phyloP scores from a whole-genome alignment of 2,113 vertebrate genomes.

The Pseudopipra pipra region DNA sequence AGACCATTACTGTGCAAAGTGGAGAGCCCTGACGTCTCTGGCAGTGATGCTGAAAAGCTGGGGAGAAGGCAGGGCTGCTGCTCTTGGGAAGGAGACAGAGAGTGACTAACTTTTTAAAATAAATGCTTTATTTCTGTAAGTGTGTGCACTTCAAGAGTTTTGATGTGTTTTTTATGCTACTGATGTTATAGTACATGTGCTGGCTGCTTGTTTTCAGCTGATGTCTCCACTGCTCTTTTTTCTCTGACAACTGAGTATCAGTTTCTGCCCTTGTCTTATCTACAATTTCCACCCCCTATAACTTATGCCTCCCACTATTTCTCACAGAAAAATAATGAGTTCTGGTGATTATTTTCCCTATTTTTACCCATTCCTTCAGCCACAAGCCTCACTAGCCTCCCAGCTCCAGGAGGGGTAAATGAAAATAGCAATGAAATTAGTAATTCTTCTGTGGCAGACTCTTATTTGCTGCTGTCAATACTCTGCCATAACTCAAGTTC shows the following conservation, averaged over 20 bases:
- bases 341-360: constrained; percentile 36
- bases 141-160: neutral
- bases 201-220: neutral
- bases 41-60: neutral
- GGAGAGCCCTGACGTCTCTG: neutral
- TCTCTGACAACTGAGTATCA: constrained; percentile 15
- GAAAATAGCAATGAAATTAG: constrained; percentile 14
- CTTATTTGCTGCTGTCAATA: neutral
- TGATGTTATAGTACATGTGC: neutral
- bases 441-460: neutral
- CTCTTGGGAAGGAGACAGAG: neutral
- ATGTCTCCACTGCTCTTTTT: constrained; percentile 28
- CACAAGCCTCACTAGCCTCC: neutral
- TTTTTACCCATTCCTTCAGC: constrained; percentile 38
- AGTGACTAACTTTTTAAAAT: neutral
- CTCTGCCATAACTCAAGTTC: neutral
- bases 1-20: neutral
- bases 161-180: neutral
- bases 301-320: constrained; percentile 52
- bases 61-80: neutral
- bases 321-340: constrained; percentile 39
- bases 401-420: neutral
- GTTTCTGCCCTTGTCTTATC: constrained; percentile 32
- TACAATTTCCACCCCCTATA: neutral
- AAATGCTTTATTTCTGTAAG: neutral